These are phyloP conservation scores for Physocephala rufipes DNA, from an alignment of 2,888 invertebrate genomes.

Conservation along the genomic window DNA sequence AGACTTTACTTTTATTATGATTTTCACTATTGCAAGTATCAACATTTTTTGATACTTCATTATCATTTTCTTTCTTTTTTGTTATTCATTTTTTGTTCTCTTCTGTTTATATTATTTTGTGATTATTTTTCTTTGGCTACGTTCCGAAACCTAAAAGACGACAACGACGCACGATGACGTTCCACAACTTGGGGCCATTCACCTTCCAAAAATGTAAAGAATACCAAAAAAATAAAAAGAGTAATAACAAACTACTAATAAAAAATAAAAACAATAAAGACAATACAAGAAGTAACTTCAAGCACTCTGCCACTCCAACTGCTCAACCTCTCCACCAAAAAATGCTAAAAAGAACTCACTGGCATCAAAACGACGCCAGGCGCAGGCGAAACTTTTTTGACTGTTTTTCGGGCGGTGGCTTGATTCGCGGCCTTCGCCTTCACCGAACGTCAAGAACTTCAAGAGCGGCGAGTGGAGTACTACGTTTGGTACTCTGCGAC, in stretches of 20 bases:
- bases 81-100: too few relatives aligned
- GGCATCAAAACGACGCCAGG: not conserved
- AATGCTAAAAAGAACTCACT: not conserved
- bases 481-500: too few relatives aligned
- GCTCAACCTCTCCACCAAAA: constrained; percentile 9
- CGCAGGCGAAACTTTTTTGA: constrained; percentile 28
- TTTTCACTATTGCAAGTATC: too few relatives aligned
- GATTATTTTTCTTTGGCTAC: too few relatives aligned
- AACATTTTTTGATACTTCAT: too few relatives aligned
- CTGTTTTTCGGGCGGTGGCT: constrained; percentile 1
- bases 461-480: too few relatives aligned
- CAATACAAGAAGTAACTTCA: constrained; percentile 1
- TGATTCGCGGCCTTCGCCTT: not conserved
- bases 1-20: too few relatives aligned
- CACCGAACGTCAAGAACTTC: not conserved
- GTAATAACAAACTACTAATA: not conserved
- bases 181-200: constrained; percentile 29
- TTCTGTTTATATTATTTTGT: too few relatives aligned
- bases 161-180: constrained; percentile 26
- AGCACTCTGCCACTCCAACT: not conserved
- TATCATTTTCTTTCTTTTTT: too few relatives aligned
- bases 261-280: constrained; percentile 7
- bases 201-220: constrained; percentile 30
- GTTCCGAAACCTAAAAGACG: not conserved
- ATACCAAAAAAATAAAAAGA: not conserved